phyloP scores from a whole-genome alignment of 92 coral and sea anemone genomes.

The Heteractis magnifica region DNA sequence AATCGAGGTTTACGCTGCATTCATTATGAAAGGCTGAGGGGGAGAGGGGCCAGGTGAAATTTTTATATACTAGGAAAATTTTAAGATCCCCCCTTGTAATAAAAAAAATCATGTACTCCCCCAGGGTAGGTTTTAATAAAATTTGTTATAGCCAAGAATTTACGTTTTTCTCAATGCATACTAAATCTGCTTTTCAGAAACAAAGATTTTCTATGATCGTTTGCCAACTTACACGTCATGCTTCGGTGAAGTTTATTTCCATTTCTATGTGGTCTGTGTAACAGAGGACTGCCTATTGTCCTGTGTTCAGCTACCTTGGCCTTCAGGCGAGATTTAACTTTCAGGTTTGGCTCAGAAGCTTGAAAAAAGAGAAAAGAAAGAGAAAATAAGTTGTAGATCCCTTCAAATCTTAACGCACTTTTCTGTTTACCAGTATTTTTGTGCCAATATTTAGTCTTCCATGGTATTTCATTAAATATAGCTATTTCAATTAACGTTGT shows the following conservation, averaged over 20 bases:
- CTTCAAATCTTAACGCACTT: no score
- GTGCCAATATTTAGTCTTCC: no score
- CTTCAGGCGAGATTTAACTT: constrained; percentile 86
- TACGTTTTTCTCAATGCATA: background rate
- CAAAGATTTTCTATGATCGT: background rate
- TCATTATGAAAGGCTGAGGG: background rate
- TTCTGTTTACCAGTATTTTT: no score
- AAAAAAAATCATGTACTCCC: no score
- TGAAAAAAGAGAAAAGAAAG: no score
- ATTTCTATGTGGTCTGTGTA: constrained; percentile 81
- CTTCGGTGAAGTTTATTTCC: constrained; percentile 75
- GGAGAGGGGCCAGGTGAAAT: no score
- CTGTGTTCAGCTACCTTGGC: constrained; percentile 82
- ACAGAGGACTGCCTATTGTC: constrained; percentile 83
- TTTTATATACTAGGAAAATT: background rate
- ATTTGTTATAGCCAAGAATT: background rate
- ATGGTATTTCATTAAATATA: no score
- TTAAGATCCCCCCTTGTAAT: no score
- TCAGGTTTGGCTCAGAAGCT: constrained; percentile 98
- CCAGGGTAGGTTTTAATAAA: no score
- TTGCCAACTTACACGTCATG: constrained; percentile 64
- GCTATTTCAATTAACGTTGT: no score
- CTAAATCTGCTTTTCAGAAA: background rate
- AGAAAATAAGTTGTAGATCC: no score
- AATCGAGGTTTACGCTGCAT: background rate